Evolutionary conservation across 2,797 vertebrate species (phyloP), one percentile per base, ranked within the genome.

Genomic region (Pagetopsis macropterus): DNA sequence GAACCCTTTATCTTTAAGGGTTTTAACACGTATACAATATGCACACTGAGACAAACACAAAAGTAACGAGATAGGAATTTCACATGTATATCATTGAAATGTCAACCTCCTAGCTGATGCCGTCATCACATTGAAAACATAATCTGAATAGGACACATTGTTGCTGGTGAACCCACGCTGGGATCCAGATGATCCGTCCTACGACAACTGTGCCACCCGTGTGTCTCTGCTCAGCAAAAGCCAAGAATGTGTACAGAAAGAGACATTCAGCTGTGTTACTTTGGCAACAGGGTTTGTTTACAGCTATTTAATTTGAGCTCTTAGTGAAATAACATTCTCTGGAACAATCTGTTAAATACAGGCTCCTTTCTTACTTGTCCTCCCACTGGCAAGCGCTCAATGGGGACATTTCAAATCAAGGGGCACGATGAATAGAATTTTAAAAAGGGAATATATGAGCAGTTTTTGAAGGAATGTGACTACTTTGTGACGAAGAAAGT

Each of bases 201-300:
- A 27, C 3, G 23, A 27, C 23, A 27, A 27, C 23, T 27, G 23
- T 27, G 23, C 23, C 23, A 27, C 23, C 23, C 23, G 23, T 27
- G 23, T 27, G 23, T 27, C 23, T 27, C 23, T 27, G 23, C 23
- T 27, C 23, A 3, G 23, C 23, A 27, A 27, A 27, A 27, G 50
- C 49, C 56, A 49, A 57, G 55, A 64, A 60, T 78, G 64, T 21
- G 70, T 21, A 56, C 50, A 56, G 31, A 76, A 48, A 65, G 59
- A 65, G 49, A 57, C 75, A 72, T 92, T 91, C 77, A 78, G 27
- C 69, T 67, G 49, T 21, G 89, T 94, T 83, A 70, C 92, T 85
- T 58, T 3, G 93, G 92, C 51, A 86, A 92, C 87, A 5, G 82
- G 81, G n/a, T 86, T 77, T 91, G 84, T 91, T 94, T 93, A 82